These are phyloP conservation scores for Drosophila miranda DNA, from an alignment of 1,140 invertebrate genomes.

Conservation along the genomic window DNA sequence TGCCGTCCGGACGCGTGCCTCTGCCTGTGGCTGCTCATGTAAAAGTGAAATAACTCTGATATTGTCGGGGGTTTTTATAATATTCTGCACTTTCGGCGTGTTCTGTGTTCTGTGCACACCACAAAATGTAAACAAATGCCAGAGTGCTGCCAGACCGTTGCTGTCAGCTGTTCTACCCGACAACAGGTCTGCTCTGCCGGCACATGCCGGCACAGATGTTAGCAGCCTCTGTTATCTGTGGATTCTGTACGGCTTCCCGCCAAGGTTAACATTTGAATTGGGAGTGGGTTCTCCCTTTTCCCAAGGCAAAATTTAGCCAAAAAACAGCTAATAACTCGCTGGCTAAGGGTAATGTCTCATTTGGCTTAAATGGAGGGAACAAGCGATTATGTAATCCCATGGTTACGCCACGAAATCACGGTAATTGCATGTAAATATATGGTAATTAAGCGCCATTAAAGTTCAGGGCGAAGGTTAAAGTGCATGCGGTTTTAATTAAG, in stretches of 20 bases:
- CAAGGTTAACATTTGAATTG: too few relatives aligned
- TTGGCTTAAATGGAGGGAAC: slow-evolving; percentile 6
- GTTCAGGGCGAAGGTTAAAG: slow-evolving; percentile 53
- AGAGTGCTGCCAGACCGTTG: slow-evolving; percentile 2
- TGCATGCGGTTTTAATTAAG: slow-evolving; percentile 56
- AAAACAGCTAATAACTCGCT: slow-evolving; percentile 17
- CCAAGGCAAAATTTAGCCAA: neutral
- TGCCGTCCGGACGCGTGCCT: slow-evolving; percentile 38
- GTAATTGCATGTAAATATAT: slow-evolving; percentile 37
- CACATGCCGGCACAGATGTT: neutral
- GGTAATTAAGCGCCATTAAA: slow-evolving; percentile 47
- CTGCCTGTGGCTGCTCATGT: slow-evolving; percentile 61
- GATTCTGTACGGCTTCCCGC: too few relatives aligned
- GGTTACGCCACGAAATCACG: slow-evolving; percentile 14
- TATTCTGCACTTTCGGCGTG: slow-evolving; percentile 1
- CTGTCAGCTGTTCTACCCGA: slow-evolving; percentile 8
- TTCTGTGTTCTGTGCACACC: slow-evolving; percentile 3
- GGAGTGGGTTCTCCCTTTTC: neutral
- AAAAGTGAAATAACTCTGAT: slow-evolving; percentile 77
- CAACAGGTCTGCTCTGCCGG: neutral
- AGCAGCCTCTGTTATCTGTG: too few relatives aligned
- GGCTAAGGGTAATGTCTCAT: slow-evolving; percentile 31
- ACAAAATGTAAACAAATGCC: slow-evolving; percentile 28
- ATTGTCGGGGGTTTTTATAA: slow-evolving; percentile 35
- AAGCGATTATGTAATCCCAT: slow-evolving; percentile 32